A percentile compares a stretch with the other conserved stretches of the same genome.
Conservation (phyloP, 2,113 vertebrate genomes). For the Muntiacus muntjak region DNA sequence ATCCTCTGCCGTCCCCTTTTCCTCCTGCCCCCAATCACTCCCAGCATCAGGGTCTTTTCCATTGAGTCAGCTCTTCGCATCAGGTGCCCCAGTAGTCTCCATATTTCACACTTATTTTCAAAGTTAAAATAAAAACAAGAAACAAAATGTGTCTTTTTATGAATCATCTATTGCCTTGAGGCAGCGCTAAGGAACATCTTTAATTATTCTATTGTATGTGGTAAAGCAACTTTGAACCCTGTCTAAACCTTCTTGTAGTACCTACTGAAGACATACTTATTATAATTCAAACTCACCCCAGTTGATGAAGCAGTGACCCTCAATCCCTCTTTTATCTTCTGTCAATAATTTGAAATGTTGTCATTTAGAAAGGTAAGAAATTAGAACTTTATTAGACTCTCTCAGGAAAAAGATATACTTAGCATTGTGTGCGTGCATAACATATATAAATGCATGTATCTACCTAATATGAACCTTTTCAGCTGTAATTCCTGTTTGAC, state of each 20-base stretch:
- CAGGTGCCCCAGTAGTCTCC: neutral
- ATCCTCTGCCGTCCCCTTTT: neutral
- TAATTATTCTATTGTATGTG: neutral
- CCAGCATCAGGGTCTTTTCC: neutral
- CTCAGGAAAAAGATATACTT: neutral
- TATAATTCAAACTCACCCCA: neutral
- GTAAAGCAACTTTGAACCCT: neutral
- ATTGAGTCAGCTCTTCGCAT: neutral
- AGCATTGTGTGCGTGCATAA: neutral
- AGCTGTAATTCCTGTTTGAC: neutral
- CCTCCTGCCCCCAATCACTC: neutral
- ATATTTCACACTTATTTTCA: neutral
- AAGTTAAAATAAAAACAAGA: neutral
- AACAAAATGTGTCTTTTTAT: neutral
- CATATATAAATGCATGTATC: rapidly evolving
- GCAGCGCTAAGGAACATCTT: neutral
- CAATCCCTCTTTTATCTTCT: neutral
- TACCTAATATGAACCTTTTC: neutral
- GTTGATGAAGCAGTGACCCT: neutral
- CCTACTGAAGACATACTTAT: neutral
- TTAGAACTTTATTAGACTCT: neutral
- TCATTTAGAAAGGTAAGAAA: neutral
- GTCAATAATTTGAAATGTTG: neutral
- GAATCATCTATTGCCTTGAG: neutral
- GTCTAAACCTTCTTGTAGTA: neutral